Evolutionary conservation across 2,113 vertebrate species (phyloP).

Genomic region (Opisthocomus hoazin): DNA sequence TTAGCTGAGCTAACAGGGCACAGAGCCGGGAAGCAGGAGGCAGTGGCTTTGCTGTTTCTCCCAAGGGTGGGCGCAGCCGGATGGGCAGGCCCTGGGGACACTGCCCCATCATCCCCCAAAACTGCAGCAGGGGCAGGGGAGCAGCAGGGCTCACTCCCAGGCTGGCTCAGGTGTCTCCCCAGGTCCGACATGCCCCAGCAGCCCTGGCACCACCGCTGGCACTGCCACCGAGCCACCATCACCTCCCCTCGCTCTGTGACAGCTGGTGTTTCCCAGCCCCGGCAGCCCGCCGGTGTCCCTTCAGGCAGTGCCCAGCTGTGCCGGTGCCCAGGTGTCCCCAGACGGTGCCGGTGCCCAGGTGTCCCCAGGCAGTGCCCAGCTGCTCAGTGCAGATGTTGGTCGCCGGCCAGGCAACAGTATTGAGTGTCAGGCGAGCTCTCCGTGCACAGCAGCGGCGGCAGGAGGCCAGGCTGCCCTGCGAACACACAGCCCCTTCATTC

Average conservation of each 20-base stretch:
- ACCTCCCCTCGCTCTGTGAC: neutral
- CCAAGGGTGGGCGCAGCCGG: accelerated
- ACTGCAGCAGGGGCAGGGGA: constrained; percentile 21
- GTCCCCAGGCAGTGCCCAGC: constrained; percentile 7
- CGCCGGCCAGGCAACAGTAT: constrained; percentile 14
- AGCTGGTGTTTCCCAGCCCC: neutral
- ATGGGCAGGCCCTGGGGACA: neutral
- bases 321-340: neutral
- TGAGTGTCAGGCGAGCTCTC: constrained; percentile 29
- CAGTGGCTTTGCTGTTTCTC: neutral
- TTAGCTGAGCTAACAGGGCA: constrained; percentile 13
- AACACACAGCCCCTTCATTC: constrained; percentile 60
- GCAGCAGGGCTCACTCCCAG: neutral
- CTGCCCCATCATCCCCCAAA: neutral
- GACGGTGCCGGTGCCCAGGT: neutral
- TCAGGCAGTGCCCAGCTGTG: neutral
- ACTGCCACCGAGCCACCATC: neutral
- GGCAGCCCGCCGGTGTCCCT: neutral
- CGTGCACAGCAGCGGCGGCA: neutral
- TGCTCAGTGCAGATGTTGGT: constrained; percentile 45
- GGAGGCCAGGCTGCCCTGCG: neutral
- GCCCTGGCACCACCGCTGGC: neutral
- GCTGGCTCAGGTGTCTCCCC: neutral
- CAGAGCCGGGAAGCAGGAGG: neutral
- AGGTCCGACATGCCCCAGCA: neutral